Evolutionary conservation across 2,113 vertebrate species (phyloP).

Genomic region (Forbesichthys agassizii): DNA sequence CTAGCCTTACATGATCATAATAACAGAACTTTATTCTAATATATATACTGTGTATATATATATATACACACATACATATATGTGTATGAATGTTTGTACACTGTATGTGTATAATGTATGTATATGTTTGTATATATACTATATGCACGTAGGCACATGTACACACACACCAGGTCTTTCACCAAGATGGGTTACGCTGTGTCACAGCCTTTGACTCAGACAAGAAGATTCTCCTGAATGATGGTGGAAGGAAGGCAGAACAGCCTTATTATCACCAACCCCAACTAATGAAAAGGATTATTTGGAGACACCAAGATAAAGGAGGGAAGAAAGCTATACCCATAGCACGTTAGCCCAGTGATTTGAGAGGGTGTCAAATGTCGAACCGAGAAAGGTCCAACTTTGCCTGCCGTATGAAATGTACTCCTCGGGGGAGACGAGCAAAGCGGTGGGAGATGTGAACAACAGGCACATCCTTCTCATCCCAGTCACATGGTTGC

Average conservation of each 20-base stretch:
- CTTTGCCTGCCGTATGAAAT: constrained; percentile 59
- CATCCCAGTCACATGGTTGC: constrained; percentile 41
- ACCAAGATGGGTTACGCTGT: no score
- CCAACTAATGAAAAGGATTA: constrained; percentile 31
- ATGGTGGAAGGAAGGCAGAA: constrained; percentile 9
- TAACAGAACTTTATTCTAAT: no score
- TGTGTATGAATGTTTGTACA: no score
- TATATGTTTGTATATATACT: no score
- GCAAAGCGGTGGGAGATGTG: constrained; percentile 44
- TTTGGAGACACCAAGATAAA: constrained; percentile 46
- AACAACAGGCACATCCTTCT: constrained; percentile 66
- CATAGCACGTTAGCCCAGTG: constrained; percentile 33
- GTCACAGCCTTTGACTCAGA: not conserved
- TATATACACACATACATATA: no score
- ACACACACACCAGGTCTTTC: not conserved
- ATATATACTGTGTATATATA: no score
- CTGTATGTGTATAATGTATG: no score
- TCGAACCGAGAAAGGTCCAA: constrained; percentile 59
- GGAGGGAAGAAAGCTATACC: constrained; percentile 28
- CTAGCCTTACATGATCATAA: no score
- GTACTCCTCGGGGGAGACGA: constrained; percentile 44
- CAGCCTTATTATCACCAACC: constrained; percentile 12
- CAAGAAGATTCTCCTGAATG: constrained; percentile 23
- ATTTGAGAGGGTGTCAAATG: constrained; percentile 62
- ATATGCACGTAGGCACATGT: no score